Evolutionary conservation across 2,888 invertebrate genomes (phyloP), one percentile per base, ranked within the genome.

Genomic region (Ommatoiulus sabulosus): DNA sequence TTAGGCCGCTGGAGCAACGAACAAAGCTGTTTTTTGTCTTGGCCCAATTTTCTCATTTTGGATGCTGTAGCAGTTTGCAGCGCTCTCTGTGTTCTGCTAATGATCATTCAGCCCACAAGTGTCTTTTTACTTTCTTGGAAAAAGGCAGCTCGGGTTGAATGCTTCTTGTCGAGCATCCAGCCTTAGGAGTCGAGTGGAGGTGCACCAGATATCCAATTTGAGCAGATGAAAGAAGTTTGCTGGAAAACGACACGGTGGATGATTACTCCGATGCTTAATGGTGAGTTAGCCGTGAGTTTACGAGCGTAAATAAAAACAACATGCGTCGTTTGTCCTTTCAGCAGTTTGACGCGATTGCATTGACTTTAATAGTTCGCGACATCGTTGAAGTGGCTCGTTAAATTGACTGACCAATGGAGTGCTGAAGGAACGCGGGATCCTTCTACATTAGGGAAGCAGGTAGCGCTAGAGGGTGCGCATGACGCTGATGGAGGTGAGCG

Each of bases 161-260:
- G 72, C 24, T 24, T 72, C 24, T 24, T 72, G 17, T 72, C 72
- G 24, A 72, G 72, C 24, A 72, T 72, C 72, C 5, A 24, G 72
- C 7, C 72, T 24, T 2, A 17, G 3, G 8, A 17, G n/a, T n/a
- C n/a, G n/a, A 72, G 72, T 72, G 72, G 72, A 72, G 72, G 72
- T 72, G 72, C 24, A 8, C 24, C 17, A 24, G 72, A 72, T 72
- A 72, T 72, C 72, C 72, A 72, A 72, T 72, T 72, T 72, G 72
- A 24, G 24, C 72, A 7, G 72, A 72, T 72, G 72, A 72, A 72
- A 72, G 20, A 72, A 72, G 72, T 24, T 72, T 24, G 24, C 8
- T 2, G 72, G 20, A 24, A 24, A 72, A 20, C 72, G 72, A 7
- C 72, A 72, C 24, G 24, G 24, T 20, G 24, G 72, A 72, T 72